Evolutionary conservation across 2,888 invertebrate genomes (phyloP), one percentile per base, ranked within the genome.

Genomic region (Hesperia comma): DNA sequence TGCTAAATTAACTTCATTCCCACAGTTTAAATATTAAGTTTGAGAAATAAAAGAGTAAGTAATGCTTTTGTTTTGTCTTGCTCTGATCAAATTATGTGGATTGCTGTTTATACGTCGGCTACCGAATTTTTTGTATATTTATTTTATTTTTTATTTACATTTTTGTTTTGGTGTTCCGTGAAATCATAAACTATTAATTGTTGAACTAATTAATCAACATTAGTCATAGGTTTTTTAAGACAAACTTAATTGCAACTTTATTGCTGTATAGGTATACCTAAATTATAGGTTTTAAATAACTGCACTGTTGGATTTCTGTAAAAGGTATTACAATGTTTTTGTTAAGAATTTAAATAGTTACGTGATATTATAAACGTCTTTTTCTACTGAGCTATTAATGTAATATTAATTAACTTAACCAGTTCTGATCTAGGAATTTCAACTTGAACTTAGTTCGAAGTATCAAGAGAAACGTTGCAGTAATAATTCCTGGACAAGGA

Each of bases 1-100:
- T 86, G 87, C 85, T 84, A 87, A 92, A 92, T 92, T 92, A 92
- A 90, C 88, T 90, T 84, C 71, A 87, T 92, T 92, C 92, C 88
- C 92, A 90, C 88, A 87, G 90, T 92, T 92, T 92, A 88, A 92
- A 92, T 92, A 92, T 82, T 80, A 77, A 77, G 74, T 72, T 69
- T 68, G 72, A 67, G 70, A 72, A 73, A 75, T 77, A 77, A 78
- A 76, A 77, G 74, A 70, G 72, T 61, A 69, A 70, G 72, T 61
- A 69, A 71, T 71, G 68, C 63, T 69, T 69, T 15, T 57, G 43
- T 57, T 26, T 74, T 77, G 74, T 79, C 74, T 72, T 77, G 71
- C 77, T 81, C 81, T 84, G 85, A 85, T 84, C 84, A 84, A 51
- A 84, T 79, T 80, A 84, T 78, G 84, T 87, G 85, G 83, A 85